Percentiles rank a stretch among this genome's conserved stretches.
These are phyloP conservation scores for Sciaenops ocellatus DNA, from an alignment of 2,797 vertebrate genomes.

Conservation along the genomic window DNA sequence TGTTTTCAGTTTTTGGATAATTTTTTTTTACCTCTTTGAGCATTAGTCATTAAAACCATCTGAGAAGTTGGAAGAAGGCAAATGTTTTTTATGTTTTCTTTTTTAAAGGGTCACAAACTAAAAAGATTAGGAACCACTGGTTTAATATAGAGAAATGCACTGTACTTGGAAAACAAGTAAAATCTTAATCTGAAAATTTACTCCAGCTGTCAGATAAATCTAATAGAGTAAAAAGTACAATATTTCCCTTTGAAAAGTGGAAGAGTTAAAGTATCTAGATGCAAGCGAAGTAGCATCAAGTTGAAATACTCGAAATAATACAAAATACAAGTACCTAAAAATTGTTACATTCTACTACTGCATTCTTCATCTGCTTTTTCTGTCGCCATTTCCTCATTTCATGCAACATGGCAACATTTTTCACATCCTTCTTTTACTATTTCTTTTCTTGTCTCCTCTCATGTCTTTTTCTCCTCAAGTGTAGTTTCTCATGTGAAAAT, in stretches of 20 bases:
- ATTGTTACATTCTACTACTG: background rate
- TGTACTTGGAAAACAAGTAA: background rate
- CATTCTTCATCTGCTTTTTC: background rate
- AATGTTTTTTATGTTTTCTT: background rate
- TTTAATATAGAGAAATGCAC: background rate
- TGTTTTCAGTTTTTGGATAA: conserved; percentile 2
- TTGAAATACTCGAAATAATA: background rate
- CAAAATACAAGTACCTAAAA: background rate
- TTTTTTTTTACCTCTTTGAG: conserved; percentile 1
- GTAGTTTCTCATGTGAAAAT: conserved; percentile 21
- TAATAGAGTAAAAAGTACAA: background rate
- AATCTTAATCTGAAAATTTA: background rate
- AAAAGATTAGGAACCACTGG: background rate
- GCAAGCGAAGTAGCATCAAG: background rate
- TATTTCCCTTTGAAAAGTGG: background rate
- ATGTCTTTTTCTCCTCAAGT: background rate
- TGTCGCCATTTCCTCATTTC: background rate
- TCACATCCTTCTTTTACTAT: background rate
- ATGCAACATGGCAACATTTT: background rate
- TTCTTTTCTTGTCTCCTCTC: background rate
- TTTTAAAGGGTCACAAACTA: background rate
- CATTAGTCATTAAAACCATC: conserved; percentile 7
- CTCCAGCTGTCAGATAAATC: background rate
- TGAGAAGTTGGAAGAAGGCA: background rate
- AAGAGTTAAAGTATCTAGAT: too few species aligned